Base-by-base conservation (phyloP, 2,888 invertebrate species). In the Rhagophthalmus giganteus region DNA sequence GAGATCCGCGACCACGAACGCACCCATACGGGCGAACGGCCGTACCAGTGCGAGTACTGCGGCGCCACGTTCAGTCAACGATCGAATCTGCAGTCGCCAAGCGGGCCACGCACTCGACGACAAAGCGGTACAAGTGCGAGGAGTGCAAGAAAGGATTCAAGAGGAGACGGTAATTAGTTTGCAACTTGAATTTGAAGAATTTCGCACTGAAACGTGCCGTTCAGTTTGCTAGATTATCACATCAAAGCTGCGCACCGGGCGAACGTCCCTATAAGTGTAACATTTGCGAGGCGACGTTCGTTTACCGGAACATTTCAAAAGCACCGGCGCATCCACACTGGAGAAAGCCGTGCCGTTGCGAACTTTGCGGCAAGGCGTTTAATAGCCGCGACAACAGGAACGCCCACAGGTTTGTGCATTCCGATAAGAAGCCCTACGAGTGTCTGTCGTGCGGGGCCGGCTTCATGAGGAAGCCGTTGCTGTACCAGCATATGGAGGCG, bases 351-450 rank as follows among this genome's bases (percentile, higher is more conserved):
- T 90, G 81, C 60, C 74, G 79, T 0, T 90, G 90, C 56, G 71
- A 85, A 81, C 83, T 90, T 9, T 92, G 92, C 72, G 89, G 88
- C 39, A 91, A 90, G 70, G 81, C 86, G 38, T 92, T 92, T 76
- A 89, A 86, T 68, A 88, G 89, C 6, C 80, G 89, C 49, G 91
- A 91, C 74, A 92, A 91, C 68, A 79, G 90, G 49, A 90, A 91
- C 76, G 87, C 88, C 6, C 91, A 91, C 70, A 80, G 89, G 16
- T 91, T 90, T 73, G 85, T 89, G 33, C 92, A 92, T 74, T 88
- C 88, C 64, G 87, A 90, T 69, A 88, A 90, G 70, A 92, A 91
- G 64, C 91, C 90, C 0, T 92, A 90, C 73, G 90, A 90, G 72
- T 92, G 91, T 67, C 74, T 86, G 52, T 83, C 85, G 3, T 92